Base-by-base conservation (phyloP, 2,888 invertebrate genomes). In the Taphrorychus bicolor region DNA sequence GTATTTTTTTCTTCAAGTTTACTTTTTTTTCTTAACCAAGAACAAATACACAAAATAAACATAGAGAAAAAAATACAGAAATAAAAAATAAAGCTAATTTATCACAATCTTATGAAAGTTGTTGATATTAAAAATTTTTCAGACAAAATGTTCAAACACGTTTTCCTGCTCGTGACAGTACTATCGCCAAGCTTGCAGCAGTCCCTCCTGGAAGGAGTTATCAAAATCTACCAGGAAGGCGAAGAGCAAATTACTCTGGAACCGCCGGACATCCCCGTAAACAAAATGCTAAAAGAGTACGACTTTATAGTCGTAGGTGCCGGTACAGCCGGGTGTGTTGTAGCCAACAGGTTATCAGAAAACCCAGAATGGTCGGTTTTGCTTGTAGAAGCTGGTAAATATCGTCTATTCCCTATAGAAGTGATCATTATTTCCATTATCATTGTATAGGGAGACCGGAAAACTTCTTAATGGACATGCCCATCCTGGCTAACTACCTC, bases 271-370 rank as follows among this genome's bases (percentile, higher is more conserved):
- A 82, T 85, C 21, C 78, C 77, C 0, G 80, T 77, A n/a, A 74
- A 85, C n/a, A 80, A 78, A 21, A 73, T 86, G 23, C 80, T 86
- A 0, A 80, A 84, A 7, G 88, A 89, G 77, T 92, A 91, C 75
- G 93, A 92, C 77, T 94, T 92, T 73, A 88, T 92, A 56, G 82
- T 92, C 16, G 88, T 93, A 2, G 93, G 93, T 1, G 93, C 91
- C 0, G 93, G 93, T 1, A 92, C 92, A 0, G 92, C 93, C 0
- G 93, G 93, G 1, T 91, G 93, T 69, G 87, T 89, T 0, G 67
- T 93, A 4, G 93, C 93, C 0, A 90, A 90, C 67, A 84, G 93
- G 41, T 81, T 94, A 3, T 86, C 88, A 0, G 93, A 92, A 82
- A 85, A 90, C 71, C 84, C 87, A 0, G 82, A 88, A 9, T 89